Conservation (phyloP, 2,113 vertebrate genomes). For the Campylorhamphus procurvoides region DNA sequence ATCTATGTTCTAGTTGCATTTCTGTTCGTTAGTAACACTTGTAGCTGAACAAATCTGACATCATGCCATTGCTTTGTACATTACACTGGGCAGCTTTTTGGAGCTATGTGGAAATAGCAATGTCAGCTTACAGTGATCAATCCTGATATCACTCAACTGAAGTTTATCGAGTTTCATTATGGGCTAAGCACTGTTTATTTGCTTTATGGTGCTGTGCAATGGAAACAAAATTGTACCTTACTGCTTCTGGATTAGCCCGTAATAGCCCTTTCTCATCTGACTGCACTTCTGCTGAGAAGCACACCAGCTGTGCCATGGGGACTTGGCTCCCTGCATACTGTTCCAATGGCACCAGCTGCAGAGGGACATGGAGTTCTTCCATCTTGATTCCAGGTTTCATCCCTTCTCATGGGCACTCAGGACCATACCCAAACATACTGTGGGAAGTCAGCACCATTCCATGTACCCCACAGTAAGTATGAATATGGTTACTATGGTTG, state of each 20-base stretch:
- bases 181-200: slow-evolving; percentile 3
- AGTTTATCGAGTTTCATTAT: slow-evolving; percentile 11
- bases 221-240: slow-evolving; percentile 20
- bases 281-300: not conserved
- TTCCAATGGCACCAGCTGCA: not conserved
- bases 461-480: not conserved
- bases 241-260: not conserved
- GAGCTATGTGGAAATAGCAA: not conserved
- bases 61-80: not conserved
- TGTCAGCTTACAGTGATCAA: not conserved
- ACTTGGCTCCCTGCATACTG: not conserved
- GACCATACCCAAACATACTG: not conserved
- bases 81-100: not conserved
- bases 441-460: not conserved
- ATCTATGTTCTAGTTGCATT: not conserved
- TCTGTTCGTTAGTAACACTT: not conserved
- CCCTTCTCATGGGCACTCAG: fast-evolving
- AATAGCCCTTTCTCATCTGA: not conserved
- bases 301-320: not conserved
- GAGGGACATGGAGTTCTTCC: not conserved
- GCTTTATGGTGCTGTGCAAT: not conserved
- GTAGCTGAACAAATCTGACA: not conserved
- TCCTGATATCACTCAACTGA: not conserved
- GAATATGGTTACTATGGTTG: not conserved
- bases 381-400: not conserved